A percentile compares a stretch with the other conserved stretches of the same genome.
These are phyloP conservation scores for Xyliphius kryptos DNA, from an alignment of 2,113 vertebrate species.

Conservation along the genomic window DNA sequence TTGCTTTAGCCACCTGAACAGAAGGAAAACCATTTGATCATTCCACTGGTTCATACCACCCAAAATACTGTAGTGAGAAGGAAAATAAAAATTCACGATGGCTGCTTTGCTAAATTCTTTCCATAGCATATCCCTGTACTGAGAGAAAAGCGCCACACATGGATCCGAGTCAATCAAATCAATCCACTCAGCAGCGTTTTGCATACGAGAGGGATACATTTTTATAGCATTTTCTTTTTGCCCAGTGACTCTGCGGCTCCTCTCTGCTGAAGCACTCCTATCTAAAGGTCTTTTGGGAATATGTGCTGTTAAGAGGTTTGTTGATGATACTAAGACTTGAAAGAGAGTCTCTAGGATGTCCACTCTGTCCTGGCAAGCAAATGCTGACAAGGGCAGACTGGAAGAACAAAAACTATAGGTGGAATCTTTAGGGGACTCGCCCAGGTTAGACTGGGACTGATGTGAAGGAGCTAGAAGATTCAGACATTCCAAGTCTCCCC, in stretches of 20 bases:
- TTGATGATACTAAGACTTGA: conserved; percentile 50
- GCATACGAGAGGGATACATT: conserved; percentile 5
- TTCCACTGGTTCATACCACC: conserved; percentile 56
- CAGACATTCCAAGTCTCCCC: background rate
- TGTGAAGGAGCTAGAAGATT: background rate
- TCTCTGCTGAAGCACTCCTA: background rate
- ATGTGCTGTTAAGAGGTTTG: conserved; percentile 45
- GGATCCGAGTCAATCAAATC: conserved; percentile 45
- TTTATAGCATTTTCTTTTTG: conserved; percentile 2
- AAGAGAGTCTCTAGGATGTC: conserved; percentile 50
- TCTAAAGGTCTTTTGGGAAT: conserved; percentile 29
- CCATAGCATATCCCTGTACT: conserved; percentile 54
- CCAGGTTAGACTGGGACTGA: background rate
- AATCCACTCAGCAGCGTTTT: conserved; percentile 45
- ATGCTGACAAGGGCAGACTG: conserved; percentile 27
- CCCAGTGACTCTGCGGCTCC: background rate
- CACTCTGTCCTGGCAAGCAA: conserved; percentile 44
- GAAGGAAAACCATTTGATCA: conserved; percentile 37
- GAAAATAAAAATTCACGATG: conserved; percentile 45
- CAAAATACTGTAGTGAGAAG: conserved; percentile 13
- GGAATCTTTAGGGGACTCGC: background rate
- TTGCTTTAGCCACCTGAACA: conserved; percentile 44
- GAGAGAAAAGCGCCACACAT: conserved; percentile 45
- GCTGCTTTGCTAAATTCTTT: conserved; percentile 46
- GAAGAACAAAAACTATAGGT: background rate